A percentile compares a stretch with the other conserved stretches of the same genome.
These are phyloP conservation scores for Jacana jacana DNA, from an alignment of 2,113 vertebrate genomes.

Conservation along the genomic window DNA sequence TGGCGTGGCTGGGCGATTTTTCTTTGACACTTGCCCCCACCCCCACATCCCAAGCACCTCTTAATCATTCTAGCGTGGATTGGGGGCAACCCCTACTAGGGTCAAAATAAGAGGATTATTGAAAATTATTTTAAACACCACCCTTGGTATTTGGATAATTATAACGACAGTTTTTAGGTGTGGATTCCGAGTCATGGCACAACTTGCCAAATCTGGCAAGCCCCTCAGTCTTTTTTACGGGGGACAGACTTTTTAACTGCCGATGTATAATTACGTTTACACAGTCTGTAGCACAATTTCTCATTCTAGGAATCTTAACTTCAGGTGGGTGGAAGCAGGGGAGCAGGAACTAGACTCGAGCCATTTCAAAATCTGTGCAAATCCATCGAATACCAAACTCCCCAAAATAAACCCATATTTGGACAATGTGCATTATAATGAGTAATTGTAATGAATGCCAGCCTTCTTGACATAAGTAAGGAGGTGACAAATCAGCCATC, in stretches of 20 bases:
- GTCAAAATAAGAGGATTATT: background rate
- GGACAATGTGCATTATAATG: slow-evolving; percentile 7
- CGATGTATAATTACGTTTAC: background rate
- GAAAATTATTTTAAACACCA: background rate
- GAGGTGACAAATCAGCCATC: background rate
- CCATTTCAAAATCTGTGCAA: background rate
- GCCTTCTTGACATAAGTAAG: background rate
- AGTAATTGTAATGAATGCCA: background rate
- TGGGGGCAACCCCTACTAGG: background rate
- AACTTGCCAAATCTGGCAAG: background rate
- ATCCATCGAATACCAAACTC: background rate
- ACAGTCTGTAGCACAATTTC: background rate
- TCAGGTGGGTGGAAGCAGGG: background rate
- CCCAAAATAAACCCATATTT: slow-evolving; percentile 19
- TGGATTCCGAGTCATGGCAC: background rate
- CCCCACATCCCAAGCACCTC: slow-evolving; percentile 12
- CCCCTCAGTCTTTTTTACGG: background rate
- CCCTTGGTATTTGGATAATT: background rate
- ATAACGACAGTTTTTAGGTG: background rate
- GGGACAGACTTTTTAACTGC: background rate
- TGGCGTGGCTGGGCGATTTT: background rate
- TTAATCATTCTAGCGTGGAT: background rate
- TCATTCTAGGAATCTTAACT: background rate
- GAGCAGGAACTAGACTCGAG: background rate
- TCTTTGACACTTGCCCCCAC: slow-evolving; percentile 25